Percentiles rank a stretch among this genome's conserved stretches.
phyloP scores from a whole-genome alignment of 2,797 vertebrate genomes.

The Myotis daubentonii region DNA sequence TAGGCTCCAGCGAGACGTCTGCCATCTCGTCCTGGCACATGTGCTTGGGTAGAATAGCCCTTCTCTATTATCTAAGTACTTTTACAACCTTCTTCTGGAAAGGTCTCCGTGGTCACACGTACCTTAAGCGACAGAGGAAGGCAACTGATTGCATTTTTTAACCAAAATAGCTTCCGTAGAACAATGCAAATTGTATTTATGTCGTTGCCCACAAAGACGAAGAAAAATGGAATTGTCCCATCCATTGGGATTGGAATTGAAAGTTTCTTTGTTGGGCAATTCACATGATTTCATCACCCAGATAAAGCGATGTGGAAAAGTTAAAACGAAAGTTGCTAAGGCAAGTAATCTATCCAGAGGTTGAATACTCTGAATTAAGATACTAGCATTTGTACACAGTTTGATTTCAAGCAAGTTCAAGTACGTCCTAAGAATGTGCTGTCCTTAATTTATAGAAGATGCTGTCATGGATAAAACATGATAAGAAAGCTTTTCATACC shows the following conservation, averaged over 20 bases:
- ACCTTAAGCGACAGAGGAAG: constrained; percentile 85
- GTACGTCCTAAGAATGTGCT: not conserved
- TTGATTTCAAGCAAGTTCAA: not conserved
- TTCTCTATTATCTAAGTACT: constrained; percentile 85
- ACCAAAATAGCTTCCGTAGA: constrained; percentile 76
- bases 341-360: not conserved
- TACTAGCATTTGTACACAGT: not conserved
- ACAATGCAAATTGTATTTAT: constrained; percentile 87
- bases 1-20: constrained; percentile 83
- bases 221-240: constrained; percentile 79
- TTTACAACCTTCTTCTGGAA: constrained; percentile 83
- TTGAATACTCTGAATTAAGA: not conserved
- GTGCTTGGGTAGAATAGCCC: constrained; percentile 81
- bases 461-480: not conserved
- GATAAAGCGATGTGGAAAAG: not conserved
- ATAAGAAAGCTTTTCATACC: not conserved
- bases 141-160: constrained; percentile 83
- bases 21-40: constrained; percentile 80
- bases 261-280: constrained; percentile 62
- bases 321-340: not conserved
- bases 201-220: constrained; percentile 78
- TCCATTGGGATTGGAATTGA: constrained; percentile 68
- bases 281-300: not conserved
- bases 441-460: not conserved
- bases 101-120: constrained; percentile 86